Evolutionary conservation across 2,113 vertebrate species (phyloP).

Genomic region (Myotis brandtii): DNA sequence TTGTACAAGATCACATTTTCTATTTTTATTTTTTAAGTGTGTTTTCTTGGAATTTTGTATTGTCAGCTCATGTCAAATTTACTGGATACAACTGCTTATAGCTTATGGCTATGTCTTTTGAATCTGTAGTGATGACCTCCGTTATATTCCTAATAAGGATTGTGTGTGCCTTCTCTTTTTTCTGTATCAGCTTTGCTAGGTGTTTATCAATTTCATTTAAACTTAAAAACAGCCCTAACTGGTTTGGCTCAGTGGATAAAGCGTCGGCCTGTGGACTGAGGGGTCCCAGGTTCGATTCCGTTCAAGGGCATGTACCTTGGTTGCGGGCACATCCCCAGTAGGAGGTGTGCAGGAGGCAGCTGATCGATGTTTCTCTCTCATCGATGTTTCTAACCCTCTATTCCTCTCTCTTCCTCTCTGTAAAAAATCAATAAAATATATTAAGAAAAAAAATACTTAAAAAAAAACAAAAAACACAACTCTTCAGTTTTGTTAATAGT

Average conservation of each 20-base stretch:
- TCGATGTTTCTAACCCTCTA: too few relatives aligned
- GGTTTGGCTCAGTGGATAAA: too few relatives aligned
- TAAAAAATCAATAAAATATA: too few relatives aligned
- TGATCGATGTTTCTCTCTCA: too few relatives aligned
- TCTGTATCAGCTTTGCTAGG: background rate
- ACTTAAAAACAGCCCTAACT: background rate
- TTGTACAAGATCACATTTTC: background rate
- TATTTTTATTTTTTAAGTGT: background rate
- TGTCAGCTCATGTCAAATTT: slow-evolving; percentile 23
- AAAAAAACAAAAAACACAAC: too few relatives aligned
- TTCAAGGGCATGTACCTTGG: too few relatives aligned
- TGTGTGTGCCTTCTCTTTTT: background rate
- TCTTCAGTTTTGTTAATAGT: background rate
- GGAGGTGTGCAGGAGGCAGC: too few relatives aligned
- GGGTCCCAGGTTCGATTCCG: too few relatives aligned
- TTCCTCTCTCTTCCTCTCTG: too few relatives aligned
- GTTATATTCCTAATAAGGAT: background rate
- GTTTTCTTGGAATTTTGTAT: slow-evolving; percentile 15
- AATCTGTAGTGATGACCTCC: background rate
- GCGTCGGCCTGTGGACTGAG: too few relatives aligned
- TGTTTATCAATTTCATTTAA: slow-evolving; percentile 9
- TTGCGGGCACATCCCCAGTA: too few relatives aligned
- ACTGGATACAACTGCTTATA: background rate
- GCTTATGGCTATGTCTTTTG: background rate
- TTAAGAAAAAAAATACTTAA: too few relatives aligned